Evolutionary conservation across 2,888 invertebrate genomes (phyloP).

Genomic region (Brenthis daphne): DNA sequence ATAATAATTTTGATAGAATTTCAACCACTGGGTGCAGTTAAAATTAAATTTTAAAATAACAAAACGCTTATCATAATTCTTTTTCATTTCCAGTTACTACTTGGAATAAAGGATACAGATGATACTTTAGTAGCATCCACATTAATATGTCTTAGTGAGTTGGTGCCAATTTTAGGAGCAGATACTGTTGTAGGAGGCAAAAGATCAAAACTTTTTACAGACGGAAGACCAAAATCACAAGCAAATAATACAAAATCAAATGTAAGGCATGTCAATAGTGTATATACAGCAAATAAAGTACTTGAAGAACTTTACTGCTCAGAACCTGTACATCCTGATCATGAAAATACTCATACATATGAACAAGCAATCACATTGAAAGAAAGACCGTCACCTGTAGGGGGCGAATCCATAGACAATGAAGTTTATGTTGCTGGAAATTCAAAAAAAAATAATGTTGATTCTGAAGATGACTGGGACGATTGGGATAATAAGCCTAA

Average conservation of each 20-base stretch:
- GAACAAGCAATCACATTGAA: conserved; percentile 80
- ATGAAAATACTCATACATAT: conserved; percentile 53
- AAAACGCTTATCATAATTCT: not conserved
- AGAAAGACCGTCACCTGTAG: conserved; percentile 91
- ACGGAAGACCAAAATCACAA: conserved; percentile 88
- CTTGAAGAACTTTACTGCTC: conserved; percentile 65
- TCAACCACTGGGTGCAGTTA: not conserved
- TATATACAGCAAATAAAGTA: conserved; percentile 51
- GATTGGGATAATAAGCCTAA: conserved; percentile 88
- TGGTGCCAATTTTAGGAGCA: conserved; percentile 93
- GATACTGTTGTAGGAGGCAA: conserved; percentile 92
- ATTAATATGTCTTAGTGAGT: conserved; percentile 89
- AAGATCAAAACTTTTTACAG: conserved; percentile 90
- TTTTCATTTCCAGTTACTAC: conserved; percentile 83
- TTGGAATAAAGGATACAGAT: conserved; percentile 93
- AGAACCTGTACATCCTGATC: conserved; percentile 55
- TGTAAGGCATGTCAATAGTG: conserved; percentile 27
- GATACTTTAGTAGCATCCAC: conserved; percentile 92
- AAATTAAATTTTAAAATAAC: not conserved
- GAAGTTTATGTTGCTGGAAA: conserved; percentile 54
- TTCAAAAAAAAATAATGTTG: conserved; percentile 65
- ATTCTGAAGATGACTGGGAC: conserved; percentile 89
- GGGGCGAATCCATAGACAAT: conserved; percentile 87
- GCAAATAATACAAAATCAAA: conserved; percentile 40
- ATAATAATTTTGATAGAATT: too few species aligned